phyloP scores from a whole-genome alignment of 2,797 vertebrate species.

The Scyliorhinus canicula region DNA sequence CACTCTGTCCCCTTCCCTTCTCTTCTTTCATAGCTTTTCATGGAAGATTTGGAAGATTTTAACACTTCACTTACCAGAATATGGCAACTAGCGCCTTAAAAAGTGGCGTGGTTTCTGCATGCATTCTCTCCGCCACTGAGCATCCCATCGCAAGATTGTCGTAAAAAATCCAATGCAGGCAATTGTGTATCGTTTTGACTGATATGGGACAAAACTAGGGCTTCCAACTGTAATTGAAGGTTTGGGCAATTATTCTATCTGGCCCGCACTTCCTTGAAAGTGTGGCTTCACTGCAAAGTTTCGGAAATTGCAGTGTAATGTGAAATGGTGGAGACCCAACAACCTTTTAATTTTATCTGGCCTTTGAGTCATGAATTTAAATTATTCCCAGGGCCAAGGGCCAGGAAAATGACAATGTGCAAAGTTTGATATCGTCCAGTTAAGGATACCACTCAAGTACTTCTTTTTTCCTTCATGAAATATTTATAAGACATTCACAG shows the following conservation, averaged over 20 bases:
- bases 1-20: no score
- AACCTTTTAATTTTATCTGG: constrained; percentile 46
- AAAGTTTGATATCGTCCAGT: background rate
- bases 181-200: no score
- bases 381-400: background rate
- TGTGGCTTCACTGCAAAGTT: background rate
- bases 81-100: no score
- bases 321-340: background rate
- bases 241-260: background rate
- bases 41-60: no score
- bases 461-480: constrained; percentile 59
- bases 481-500: constrained; percentile 61
- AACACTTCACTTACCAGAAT: no score
- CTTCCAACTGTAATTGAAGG: no score
- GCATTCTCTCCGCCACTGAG: no score
- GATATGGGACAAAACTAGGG: no score
- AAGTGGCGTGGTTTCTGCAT: no score
- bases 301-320: background rate
- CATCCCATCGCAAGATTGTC: no score
- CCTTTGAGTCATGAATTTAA: constrained; percentile 57
- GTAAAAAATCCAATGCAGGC: no score
- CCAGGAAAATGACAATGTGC: background rate
- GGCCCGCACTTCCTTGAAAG: background rate
- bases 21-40: no score
- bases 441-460: constrained; percentile 60